These are phyloP conservation scores for Clarias laeviceps DNA, from an alignment of 2,797 vertebrate species.

Conservation along the genomic window DNA sequence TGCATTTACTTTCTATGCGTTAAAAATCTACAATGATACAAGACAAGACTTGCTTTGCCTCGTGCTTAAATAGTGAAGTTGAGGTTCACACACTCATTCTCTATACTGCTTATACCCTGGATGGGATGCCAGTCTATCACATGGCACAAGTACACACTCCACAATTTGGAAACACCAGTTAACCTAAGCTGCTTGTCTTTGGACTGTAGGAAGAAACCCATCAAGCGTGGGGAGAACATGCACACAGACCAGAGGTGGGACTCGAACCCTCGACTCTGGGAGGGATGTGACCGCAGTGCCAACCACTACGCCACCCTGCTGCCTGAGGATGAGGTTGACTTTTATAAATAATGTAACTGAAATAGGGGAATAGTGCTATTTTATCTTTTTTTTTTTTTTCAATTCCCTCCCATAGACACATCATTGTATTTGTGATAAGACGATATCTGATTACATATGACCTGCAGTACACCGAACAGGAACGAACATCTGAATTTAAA, in stretches of 20 bases:
- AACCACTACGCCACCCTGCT: too few relatives aligned
- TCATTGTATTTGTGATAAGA: neutral
- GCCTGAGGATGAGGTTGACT: too few relatives aligned
- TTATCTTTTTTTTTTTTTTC: neutral
- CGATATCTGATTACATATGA: neutral
- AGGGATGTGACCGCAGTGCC: too few relatives aligned
- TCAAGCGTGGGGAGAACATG: too few relatives aligned
- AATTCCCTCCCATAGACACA: neutral
- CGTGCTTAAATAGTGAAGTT: neutral
- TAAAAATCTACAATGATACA: neutral
- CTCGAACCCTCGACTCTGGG: too few relatives aligned
- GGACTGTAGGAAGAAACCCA: too few relatives aligned
- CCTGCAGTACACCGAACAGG: neutral
- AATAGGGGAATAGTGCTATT: neutral
- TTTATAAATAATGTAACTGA: neutral
- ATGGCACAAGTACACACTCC: too few relatives aligned
- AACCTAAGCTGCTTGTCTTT: too few relatives aligned
- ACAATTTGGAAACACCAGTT: too few relatives aligned
- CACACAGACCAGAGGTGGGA: too few relatives aligned
- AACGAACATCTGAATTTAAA: neutral
- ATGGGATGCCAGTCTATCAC: too few relatives aligned
- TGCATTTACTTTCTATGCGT: neutral
- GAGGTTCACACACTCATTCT: neutral
- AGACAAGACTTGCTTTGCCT: neutral
- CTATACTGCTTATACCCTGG: too few relatives aligned